Conservation (phyloP, 2,797 vertebrate genomes). For the Silurus lanzhouensis region DNA sequence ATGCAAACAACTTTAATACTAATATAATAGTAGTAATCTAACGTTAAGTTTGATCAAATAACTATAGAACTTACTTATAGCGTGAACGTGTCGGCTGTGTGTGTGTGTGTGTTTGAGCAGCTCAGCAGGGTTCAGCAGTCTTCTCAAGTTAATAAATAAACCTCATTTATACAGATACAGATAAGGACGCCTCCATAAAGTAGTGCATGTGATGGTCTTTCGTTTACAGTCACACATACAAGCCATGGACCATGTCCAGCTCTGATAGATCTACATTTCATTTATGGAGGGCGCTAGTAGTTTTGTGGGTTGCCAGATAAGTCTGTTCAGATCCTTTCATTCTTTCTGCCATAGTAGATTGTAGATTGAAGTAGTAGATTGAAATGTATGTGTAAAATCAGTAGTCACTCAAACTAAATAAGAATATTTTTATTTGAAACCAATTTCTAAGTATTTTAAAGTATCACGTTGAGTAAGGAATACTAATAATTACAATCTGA, state of each 20-base stretch:
- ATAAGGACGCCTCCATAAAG: not conserved
- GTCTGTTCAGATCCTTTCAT: not conserved
- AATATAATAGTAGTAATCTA: too few relatives aligned
- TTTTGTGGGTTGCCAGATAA: constrained; percentile 20
- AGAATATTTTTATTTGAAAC: not conserved
- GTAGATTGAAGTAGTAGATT: too few relatives aligned
- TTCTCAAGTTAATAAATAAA: constrained; percentile 28
- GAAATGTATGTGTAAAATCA: not conserved
- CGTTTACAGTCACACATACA: not conserved
- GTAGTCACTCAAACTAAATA: not conserved
- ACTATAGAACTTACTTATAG: not conserved
- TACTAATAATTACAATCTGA: not conserved
- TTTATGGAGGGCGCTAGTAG: not conserved
- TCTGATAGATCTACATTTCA: not conserved
- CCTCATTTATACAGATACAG: not conserved
- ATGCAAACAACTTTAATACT: not conserved
- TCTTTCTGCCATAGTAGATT: too few relatives aligned
- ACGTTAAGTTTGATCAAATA: not conserved
- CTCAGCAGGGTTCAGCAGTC: not conserved
- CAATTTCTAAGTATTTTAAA: not conserved
- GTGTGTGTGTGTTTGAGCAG: not conserved
- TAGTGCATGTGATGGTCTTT: not conserved
- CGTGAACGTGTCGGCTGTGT: not conserved
- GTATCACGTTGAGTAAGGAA: not conserved
- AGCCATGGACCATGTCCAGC: not conserved